phyloP scores from a whole-genome alignment of 1,140 invertebrate species.

The Hermetia illucens region DNA sequence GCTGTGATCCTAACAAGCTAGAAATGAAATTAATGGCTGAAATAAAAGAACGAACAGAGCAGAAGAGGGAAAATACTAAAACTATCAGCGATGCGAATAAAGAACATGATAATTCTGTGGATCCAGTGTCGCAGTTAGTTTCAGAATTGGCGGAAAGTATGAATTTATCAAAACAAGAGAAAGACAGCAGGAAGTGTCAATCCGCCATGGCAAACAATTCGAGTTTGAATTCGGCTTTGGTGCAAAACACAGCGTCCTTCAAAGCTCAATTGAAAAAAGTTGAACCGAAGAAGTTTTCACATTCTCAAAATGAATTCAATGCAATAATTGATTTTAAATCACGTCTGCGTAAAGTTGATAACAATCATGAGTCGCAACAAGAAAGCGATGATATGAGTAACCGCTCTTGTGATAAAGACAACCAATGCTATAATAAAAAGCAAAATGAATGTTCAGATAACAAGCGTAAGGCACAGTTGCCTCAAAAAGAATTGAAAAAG shows the following conservation, averaged over 20 bases:
- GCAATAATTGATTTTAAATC: constrained; percentile 75
- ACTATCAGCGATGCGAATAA: constrained; percentile 32
- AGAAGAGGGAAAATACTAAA: constrained; percentile 33
- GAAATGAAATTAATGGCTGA: constrained; percentile 65
- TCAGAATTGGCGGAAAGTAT: constrained; percentile 53
- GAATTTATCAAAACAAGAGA: constrained; percentile 33
- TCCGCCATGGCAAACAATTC: background rate
- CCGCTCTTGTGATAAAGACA: constrained; percentile 34
- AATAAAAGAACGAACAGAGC: constrained; percentile 62
- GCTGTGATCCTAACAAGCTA: constrained; percentile 60
- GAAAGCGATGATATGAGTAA: constrained; percentile 17
- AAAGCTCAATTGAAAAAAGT: constrained; percentile 53
- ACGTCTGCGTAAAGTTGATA: constrained; percentile 66
- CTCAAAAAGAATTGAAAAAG: constrained; percentile 20
- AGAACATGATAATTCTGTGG: constrained; percentile 32
- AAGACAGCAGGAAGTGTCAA: constrained; percentile 5
- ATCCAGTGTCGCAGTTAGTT: constrained; percentile 63
- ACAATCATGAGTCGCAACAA: constrained; percentile 10
- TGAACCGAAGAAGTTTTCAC: constrained; percentile 39
- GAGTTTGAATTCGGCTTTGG: constrained; percentile 1
- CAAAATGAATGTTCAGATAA: constrained; percentile 31
- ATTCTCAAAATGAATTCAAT: constrained; percentile 37
- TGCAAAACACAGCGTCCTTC: constrained; percentile 30
- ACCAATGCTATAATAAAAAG: constrained; percentile 22
- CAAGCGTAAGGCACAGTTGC: constrained; percentile 33